Evolutionary conservation across 2,113 vertebrate genomes (phyloP).

Genomic region (Apodemus sylvaticus): DNA sequence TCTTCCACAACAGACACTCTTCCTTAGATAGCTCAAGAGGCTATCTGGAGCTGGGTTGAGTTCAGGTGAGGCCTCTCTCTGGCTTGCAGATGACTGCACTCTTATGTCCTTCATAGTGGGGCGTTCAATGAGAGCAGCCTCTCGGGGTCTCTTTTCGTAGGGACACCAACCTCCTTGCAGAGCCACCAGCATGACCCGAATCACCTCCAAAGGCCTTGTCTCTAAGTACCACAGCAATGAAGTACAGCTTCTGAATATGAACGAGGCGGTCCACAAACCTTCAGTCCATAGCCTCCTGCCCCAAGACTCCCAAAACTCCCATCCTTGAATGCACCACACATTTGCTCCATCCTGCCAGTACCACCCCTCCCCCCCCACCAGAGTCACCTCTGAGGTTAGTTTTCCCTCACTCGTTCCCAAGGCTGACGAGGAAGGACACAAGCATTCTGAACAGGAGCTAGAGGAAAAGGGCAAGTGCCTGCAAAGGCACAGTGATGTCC

Average conservation of each 20-base stretch:
- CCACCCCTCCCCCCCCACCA: no score
- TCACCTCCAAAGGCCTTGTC: not conserved
- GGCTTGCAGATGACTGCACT: no score
- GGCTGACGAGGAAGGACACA: not conserved
- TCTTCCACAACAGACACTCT: not conserved
- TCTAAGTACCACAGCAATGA: not conserved
- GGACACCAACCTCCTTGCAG: no score
- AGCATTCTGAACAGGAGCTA: no score
- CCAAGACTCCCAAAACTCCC: not conserved
- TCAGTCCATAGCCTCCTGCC: not conserved
- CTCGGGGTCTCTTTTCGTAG: not conserved
- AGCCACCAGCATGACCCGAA: not conserved
- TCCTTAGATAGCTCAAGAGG: not conserved
- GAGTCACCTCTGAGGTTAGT: not conserved
- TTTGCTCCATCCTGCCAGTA: not conserved
- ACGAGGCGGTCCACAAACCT: not conserved
- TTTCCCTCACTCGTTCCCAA: not conserved
- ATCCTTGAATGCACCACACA: no score
- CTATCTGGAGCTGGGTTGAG: not conserved
- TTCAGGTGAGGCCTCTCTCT: not conserved
- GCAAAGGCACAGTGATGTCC: not conserved
- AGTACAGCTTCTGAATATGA: not conserved
- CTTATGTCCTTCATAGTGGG: not conserved
- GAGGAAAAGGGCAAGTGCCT: not conserved
- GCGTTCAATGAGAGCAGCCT: not conserved